These are phyloP conservation scores for Itoplectis maculator DNA, from an alignment of 2,888 invertebrate genomes.

Conservation along the genomic window DNA sequence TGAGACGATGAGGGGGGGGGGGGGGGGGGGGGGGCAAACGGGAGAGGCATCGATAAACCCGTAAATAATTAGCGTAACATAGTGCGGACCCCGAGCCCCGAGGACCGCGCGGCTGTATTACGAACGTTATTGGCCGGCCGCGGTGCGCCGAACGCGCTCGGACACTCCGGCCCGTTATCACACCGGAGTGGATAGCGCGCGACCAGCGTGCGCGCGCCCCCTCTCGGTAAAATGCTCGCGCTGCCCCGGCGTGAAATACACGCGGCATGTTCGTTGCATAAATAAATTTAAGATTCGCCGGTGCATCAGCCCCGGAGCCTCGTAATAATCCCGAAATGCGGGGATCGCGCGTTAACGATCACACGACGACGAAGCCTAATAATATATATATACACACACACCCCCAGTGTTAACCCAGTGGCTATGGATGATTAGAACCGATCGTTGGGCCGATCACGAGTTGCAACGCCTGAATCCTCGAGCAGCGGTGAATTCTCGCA, in stretches of 20 bases:
- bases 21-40: conserved; percentile 24
- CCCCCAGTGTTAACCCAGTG: not conserved
- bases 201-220: conserved; percentile 8
- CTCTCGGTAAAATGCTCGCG: conserved; percentile 58
- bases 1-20: too few relatives aligned
- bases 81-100: conserved; percentile 64
- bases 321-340: conserved; percentile 29
- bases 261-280: conserved; percentile 52
- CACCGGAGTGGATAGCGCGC: conserved; percentile 47
- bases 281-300: conserved; percentile 66
- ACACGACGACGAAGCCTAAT: not conserved
- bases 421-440: not conserved
- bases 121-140: conserved; percentile 74
- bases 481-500: not conserved
- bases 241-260: not conserved
- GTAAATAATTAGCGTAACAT: conserved; percentile 79
- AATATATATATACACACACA: conserved; percentile 11
- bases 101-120: conserved; percentile 70
- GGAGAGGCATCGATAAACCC: conserved; percentile 76
- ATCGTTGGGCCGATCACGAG: not conserved
- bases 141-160: conserved; percentile 42
- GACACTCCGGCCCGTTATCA: conserved; percentile 44
- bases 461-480: not conserved
- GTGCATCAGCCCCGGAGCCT: conserved; percentile 36
- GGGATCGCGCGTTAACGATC: conserved; percentile 36